Conservation (phyloP, 2,113 vertebrate species). For the Nesoenas mayeri region DNA sequence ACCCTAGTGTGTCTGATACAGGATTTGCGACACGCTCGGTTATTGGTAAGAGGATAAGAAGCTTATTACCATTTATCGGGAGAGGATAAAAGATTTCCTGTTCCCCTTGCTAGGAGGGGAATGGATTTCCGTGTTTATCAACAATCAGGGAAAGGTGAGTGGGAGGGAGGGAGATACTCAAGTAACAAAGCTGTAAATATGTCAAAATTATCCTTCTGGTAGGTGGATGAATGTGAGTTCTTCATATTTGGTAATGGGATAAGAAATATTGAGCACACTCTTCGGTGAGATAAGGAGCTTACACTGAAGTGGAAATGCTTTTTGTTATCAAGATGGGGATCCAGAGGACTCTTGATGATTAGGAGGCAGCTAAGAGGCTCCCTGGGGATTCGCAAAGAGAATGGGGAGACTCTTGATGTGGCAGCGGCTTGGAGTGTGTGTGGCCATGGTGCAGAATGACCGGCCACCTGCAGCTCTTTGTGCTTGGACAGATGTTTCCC, state of each 20-base stretch:
- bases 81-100: conserved; percentile 31
- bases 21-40: neutral
- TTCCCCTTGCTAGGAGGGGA: neutral
- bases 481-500: neutral
- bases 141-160: neutral
- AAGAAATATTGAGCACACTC: neutral
- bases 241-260: neutral
- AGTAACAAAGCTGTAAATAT: neutral
- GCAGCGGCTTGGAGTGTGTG: rapidly evolving
- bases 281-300: conserved; percentile 33
- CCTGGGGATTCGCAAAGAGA: neutral
- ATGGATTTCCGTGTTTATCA: conserved; percentile 31
- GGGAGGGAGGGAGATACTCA: neutral
- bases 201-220: neutral
- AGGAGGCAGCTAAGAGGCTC: neutral
- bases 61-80: conserved; percentile 46
- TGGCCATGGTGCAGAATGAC: rapidly evolving
- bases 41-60: conserved; percentile 62
- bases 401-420: neutral
- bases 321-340: neutral
- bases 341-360: neutral
- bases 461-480: rapidly evolving
- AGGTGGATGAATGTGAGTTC: neutral
- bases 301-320: neutral
- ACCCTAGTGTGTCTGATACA: conserved; percentile 52